Conservation (phyloP, 2,113 vertebrate species). For the Passer montanus region DNA sequence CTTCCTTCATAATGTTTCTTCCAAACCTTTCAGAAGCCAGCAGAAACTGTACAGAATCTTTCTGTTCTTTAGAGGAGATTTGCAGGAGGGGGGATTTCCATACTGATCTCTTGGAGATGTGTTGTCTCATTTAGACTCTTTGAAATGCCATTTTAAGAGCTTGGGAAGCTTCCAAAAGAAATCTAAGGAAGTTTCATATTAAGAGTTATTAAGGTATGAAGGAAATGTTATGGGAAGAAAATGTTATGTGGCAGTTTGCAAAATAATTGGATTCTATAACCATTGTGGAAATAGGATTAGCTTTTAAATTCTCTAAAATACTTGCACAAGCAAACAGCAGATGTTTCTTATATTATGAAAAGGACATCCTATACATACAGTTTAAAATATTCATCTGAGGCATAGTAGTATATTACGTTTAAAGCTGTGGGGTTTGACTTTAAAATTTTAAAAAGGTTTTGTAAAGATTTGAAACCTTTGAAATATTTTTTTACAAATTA, state of each 20-base stretch:
- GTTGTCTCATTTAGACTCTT: background rate
- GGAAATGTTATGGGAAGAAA: background rate
- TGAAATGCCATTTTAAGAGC: background rate
- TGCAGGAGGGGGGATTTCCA: fast-evolving
- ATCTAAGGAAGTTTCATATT: background rate
- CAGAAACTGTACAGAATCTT: background rate
- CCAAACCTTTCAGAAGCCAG: background rate
- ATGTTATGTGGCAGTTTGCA: background rate
- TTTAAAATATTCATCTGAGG: background rate
- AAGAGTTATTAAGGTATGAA: background rate
- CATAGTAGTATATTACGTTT: background rate
- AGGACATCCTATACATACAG: background rate
- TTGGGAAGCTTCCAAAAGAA: background rate
- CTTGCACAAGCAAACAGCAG: background rate
- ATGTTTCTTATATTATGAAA: background rate
- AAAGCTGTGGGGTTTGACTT: background rate
- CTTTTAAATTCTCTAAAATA: background rate
- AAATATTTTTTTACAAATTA: background rate
- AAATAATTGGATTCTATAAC: background rate
- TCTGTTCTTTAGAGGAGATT: background rate
- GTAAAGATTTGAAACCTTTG: background rate
- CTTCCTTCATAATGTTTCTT: background rate
- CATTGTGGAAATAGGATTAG: background rate
- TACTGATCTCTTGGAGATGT: background rate
- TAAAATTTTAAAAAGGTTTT: background rate